Conservation (phyloP, 2,888 invertebrate species). For the Acanthosepion esculentum region DNA sequence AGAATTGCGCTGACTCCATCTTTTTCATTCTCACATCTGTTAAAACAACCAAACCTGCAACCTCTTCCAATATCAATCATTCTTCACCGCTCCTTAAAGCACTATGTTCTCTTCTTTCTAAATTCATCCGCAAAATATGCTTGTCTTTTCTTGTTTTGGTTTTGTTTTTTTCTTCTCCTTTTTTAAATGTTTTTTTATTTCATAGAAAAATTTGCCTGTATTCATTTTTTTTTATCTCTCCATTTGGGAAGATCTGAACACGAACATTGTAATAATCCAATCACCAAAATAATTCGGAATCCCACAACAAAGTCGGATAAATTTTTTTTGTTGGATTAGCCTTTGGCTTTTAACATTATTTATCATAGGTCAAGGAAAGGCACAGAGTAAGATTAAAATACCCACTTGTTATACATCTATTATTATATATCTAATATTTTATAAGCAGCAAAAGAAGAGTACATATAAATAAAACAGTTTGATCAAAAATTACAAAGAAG, state of each 20-base stretch:
- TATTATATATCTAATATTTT: no score
- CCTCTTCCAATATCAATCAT: not conserved
- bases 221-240: not conserved
- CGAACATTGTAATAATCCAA: not conserved
- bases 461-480: no score
- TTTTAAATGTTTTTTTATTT: not conserved
- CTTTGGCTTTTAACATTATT: no score
- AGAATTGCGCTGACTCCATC: not conserved
- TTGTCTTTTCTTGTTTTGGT: not conserved
- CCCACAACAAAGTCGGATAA: not conserved
- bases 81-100: not conserved
- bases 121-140: not conserved
- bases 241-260: not conserved
- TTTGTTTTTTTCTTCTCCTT: no score
- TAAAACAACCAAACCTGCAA: not conserved
- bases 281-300: not conserved
- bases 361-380: no score
- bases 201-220: not conserved
- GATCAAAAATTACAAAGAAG: no score
- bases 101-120: not conserved
- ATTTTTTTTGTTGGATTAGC: no score
- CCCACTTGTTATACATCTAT: no score
- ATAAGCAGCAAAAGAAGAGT: no score
- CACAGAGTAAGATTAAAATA: no score
- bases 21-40: not conserved